Evolutionary conservation across 2,113 vertebrate genomes (phyloP), one percentile per base, ranked within the genome.

Genomic region (Zingel zingel): DNA sequence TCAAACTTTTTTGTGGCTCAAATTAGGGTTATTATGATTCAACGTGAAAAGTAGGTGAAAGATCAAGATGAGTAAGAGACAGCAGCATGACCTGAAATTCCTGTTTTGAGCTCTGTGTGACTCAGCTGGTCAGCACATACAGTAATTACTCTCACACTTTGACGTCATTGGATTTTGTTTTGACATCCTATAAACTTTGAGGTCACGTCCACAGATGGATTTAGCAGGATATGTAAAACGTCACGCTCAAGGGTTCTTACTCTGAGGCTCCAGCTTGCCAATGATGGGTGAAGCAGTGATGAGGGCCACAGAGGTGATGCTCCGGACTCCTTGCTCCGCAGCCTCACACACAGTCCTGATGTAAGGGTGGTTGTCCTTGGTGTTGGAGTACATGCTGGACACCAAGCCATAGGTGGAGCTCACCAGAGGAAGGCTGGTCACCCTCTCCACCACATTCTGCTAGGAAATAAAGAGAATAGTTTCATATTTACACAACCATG

Each of bases 321-420:
- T 97, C 82, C 95, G 96, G 74, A 99, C 94, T 0, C 98, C 96
- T 51, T 96, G 96, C 91, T 99, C 98, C 0, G 95, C 95, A 0
- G 76, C 94, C 82, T 96, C 95, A 3, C 94, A 95, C 82, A 99
- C 91, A 0, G 94, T 97, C 86, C 94, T 97, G 91, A 99, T 82
- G 82, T 95, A 98, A 0, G 98, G 97, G 87, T 98, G 91, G 61
- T 95, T 97, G 68, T 96, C 97, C 87, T 99, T 99, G 30, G 98
- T 98, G 90, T 61, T 94, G 63, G 92, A 36, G 39, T 99, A 99
- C 68, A 94, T 95, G 3, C 91, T 93, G 50, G 92, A 97, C 78
- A 99, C 95, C 67, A 98, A 88, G 53, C 94, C 94, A 15, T 95
- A 99, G 2, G 98, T 97, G 84, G 97, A 97, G 92, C 96, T 97